These are phyloP conservation scores for Dendrolimus kikuchii DNA, from an alignment of 1,140 invertebrate genomes.

Conservation along the genomic window DNA sequence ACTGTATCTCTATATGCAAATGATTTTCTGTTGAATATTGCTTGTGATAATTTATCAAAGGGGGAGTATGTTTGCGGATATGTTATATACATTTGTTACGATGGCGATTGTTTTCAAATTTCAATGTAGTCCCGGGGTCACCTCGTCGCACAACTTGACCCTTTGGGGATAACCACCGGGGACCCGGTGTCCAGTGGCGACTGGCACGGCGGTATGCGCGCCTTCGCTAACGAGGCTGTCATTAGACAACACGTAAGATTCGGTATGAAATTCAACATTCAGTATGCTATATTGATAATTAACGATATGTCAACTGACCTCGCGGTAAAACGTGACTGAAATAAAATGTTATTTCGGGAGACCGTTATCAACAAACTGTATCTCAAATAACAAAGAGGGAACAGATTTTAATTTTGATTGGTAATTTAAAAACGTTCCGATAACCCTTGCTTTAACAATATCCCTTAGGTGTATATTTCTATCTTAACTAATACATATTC, in stretches of 20 bases:
- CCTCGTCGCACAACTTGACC: constrained; percentile 95
- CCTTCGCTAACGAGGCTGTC: constrained; percentile 66
- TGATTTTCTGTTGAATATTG: no score
- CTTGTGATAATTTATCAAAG: no score
- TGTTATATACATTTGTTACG: constrained; percentile 4
- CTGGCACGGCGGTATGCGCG: constrained; percentile 60
- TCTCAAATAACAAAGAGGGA: no score
- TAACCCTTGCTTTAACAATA: no score
- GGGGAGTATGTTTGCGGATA: background rate
- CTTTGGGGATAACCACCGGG: constrained; percentile 82
- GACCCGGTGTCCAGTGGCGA: constrained; percentile 56
- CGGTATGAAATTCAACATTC: constrained; percentile 51
- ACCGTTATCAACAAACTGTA: no score
- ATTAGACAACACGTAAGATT: constrained; percentile 70
- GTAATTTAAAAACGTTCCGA: no score
- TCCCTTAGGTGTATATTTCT: no score
- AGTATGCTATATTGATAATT: constrained; percentile 22
- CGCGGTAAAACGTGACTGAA: no score
- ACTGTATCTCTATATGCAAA: no score
- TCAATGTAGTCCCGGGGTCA: constrained; percentile 90
- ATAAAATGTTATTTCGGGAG: no score
- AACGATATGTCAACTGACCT: constrained; percentile 20
- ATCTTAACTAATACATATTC: no score
- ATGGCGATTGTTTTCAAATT: constrained; percentile 26
- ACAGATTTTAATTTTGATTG: no score